phyloP scores from a whole-genome alignment of 2,113 vertebrate species.

The Uropsilus gracilis region DNA sequence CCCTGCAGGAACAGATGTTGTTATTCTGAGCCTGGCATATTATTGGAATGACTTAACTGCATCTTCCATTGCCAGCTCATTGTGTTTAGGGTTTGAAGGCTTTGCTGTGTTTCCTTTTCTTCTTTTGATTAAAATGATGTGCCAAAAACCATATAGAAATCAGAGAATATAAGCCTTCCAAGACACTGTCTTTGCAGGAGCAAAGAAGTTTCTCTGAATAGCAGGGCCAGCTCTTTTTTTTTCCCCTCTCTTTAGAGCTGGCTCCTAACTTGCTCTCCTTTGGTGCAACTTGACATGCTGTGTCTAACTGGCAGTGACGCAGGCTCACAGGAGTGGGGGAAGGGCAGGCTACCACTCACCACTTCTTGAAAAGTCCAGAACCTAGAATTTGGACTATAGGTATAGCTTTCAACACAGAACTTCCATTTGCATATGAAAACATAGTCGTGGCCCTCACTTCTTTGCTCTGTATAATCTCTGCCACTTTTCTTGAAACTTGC shows the following conservation, averaged over 20 bases:
- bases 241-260: background rate
- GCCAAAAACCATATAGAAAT: constrained; percentile 70
- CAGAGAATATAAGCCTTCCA: constrained; percentile 34
- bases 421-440: background rate
- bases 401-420: background rate
- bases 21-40: constrained; percentile 73
- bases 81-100: constrained; percentile 65
- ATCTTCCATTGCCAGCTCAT: constrained; percentile 58
- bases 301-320: constrained; percentile 43
- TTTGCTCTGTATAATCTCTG: background rate
- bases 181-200: constrained; percentile 50
- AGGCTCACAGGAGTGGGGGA: background rate
- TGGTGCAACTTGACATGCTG: constrained; percentile 22
- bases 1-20: constrained; percentile 64
- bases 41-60: constrained; percentile 65
- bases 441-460: background rate
- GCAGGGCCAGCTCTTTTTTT: background rate
- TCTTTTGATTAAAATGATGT: constrained; percentile 71
- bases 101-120: constrained; percentile 69
- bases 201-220: constrained; percentile 54
- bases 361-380: background rate
- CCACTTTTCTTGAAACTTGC: background rate
- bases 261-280: constrained; percentile 51
- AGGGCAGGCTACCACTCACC: background rate
- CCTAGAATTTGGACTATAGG: background rate